These are phyloP conservation scores for Noctilio leporinus DNA, from an alignment of 2,113 vertebrate species.

Conservation along the genomic window DNA sequence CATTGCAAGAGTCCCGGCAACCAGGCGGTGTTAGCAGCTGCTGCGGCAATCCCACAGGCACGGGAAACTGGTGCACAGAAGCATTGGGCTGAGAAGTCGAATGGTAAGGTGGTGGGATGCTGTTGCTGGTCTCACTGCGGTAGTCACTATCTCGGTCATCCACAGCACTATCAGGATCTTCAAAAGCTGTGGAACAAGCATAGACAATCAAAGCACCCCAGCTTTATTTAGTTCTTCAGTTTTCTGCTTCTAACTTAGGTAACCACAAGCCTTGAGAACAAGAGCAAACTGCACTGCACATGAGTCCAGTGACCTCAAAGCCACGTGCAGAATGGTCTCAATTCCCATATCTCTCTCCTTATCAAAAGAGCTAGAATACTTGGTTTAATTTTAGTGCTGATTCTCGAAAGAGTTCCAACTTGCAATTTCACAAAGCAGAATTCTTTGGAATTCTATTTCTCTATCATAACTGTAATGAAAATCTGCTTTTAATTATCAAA, in stretches of 20 bases:
- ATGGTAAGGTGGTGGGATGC: constrained; percentile 90
- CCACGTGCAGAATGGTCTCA: neutral
- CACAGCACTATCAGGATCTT: constrained; percentile 94
- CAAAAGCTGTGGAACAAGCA: constrained; percentile 84
- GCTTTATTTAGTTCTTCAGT: neutral
- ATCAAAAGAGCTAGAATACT: neutral
- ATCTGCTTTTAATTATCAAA: constrained; percentile 23
- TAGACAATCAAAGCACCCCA: neutral
- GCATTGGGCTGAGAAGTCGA: constrained; percentile 92
- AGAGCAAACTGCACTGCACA: neutral
- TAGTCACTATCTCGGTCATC: constrained; percentile 98
- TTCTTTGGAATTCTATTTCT: constrained; percentile 27
- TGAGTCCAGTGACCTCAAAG: neutral
- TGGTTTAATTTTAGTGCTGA: constrained; percentile 27
- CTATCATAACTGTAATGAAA: constrained; percentile 16
- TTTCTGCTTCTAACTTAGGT: neutral
- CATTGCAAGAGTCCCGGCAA: constrained; percentile 82
- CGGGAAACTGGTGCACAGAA: constrained; percentile 92
- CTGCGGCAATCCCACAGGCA: constrained; percentile 82
- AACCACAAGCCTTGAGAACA: neutral
- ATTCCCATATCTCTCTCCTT: neutral
- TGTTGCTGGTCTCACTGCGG: constrained; percentile 95
- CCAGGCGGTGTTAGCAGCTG: constrained; percentile 82
- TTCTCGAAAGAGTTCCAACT: neutral
- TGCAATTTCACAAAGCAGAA: constrained; percentile 9